Conservation (phyloP, 2,113 vertebrate species). For the Scomber scombrus region DNA sequence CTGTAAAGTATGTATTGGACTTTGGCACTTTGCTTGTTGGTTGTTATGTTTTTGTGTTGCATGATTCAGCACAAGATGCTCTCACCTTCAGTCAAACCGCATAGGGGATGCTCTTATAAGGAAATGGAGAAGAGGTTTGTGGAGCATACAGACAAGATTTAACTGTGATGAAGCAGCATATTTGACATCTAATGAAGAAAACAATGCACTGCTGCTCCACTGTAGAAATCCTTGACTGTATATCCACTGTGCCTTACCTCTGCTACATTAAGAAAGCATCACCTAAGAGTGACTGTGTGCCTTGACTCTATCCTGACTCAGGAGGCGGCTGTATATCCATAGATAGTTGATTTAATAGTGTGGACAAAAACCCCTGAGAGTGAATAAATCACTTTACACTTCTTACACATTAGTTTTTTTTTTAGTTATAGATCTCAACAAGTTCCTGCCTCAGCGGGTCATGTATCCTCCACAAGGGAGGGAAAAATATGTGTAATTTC, state of each 20-base stretch:
- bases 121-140: constrained; percentile 64
- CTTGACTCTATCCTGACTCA: constrained; percentile 52
- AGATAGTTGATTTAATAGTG: constrained; percentile 15
- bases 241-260: constrained; percentile 49
- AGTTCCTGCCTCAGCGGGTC: constrained; percentile 18
- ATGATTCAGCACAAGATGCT: constrained; percentile 70
- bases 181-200: constrained; percentile 25
- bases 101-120: constrained; percentile 60
- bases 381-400: constrained; percentile 19
- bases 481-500: background rate
- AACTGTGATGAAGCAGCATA: background rate
- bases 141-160: constrained; percentile 28
- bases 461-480: constrained; percentile 25
- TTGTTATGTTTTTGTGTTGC: constrained; percentile 48
- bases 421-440: background rate
- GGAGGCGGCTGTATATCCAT: background rate
- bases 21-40: constrained; percentile 60
- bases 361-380: constrained; percentile 1
- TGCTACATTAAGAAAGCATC: constrained; percentile 72
- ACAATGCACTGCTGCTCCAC: background rate
- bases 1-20: constrained; percentile 60
- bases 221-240: constrained; percentile 14
- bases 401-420: background rate
- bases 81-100: constrained; percentile 63
- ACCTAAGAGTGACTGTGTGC: constrained; percentile 72